phyloP scores from a whole-genome alignment of 2,888 invertebrate species.

The Caenorhabditis angaria region DNA sequence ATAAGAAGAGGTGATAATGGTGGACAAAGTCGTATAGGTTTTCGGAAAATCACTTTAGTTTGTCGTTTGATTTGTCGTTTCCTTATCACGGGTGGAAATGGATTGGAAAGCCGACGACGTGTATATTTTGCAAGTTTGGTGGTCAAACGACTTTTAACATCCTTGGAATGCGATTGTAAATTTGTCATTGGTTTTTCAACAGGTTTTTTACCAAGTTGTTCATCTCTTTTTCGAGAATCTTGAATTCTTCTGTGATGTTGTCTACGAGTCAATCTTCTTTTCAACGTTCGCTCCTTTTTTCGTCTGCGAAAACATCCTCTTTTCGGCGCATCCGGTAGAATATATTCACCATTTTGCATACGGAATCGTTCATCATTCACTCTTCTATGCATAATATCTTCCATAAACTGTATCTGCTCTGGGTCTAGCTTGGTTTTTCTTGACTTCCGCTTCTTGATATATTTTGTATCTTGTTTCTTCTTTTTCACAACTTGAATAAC shows the following conservation, averaged over 20 bases:
- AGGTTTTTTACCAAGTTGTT: background rate
- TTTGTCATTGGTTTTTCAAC: background rate
- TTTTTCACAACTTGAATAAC: no score
- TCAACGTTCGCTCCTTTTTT: background rate
- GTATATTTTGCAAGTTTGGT: background rate
- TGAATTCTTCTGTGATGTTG: background rate
- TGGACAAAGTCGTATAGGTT: background rate
- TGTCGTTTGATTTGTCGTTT: no score
- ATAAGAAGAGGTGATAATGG: constrained; percentile 1
- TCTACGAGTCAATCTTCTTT: background rate
- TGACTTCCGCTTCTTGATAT: no score
- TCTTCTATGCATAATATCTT: background rate
- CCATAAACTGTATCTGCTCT: background rate
- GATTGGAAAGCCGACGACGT: no score
- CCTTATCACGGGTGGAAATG: no score
- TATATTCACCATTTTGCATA: background rate
- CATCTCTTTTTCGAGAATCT: background rate
- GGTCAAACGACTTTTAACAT: background rate
- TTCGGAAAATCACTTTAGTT: background rate
- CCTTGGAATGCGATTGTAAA: background rate
- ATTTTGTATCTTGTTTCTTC: no score
- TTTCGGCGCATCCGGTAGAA: background rate
- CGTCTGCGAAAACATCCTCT: background rate
- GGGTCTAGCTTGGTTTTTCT: background rate
- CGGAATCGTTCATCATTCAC: background rate